Percentiles rank a stretch among this genome's conserved stretches.
phyloP scores from a whole-genome alignment of 2,888 invertebrate species.

The Asteroscopus sphinx region DNA sequence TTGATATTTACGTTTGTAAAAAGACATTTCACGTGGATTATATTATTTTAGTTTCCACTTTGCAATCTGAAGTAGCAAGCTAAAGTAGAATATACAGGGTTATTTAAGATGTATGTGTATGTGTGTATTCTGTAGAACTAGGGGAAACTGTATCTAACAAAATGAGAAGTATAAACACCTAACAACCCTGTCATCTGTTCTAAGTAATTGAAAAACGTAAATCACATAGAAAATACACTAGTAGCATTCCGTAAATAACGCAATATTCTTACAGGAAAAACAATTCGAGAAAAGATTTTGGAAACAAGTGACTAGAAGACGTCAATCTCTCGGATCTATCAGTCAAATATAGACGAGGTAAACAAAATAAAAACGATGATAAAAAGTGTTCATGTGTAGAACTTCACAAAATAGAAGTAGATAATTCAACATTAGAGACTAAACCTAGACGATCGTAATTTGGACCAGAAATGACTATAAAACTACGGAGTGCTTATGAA shows the following conservation, averaged over 20 bases:
- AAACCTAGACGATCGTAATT: conserved; percentile 38
- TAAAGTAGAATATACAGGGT: conserved; percentile 45
- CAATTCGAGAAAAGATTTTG: conserved; percentile 94
- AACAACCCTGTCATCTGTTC: conserved; percentile 52
- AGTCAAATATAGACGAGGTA: conserved; percentile 79
- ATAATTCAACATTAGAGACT: conserved; percentile 47
- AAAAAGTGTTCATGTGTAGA: conserved; percentile 68
- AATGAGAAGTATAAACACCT: conserved; percentile 2
- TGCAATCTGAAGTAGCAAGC: conserved; percentile 20
- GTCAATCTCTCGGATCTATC: conserved; percentile 89
- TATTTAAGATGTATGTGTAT: conserved; percentile 33
- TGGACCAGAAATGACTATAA: conserved; percentile 34
- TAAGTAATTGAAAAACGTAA: conserved; percentile 9
- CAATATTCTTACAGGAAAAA: conserved; percentile 91
- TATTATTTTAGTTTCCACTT: conserved; percentile 37
- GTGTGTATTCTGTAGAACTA: neutral
- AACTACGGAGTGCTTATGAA: conserved; percentile 38
- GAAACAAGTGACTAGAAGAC: conserved; percentile 94
- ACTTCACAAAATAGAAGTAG: conserved; percentile 48
- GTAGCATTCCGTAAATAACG: conserved; percentile 51
- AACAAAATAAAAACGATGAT: conserved; percentile 48
- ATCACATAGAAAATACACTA: conserved; percentile 1
- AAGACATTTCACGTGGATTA: conserved; percentile 37
- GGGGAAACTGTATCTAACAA: neutral
- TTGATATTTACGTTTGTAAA: conserved; percentile 22